Evolutionary conservation across 2,113 vertebrate species (phyloP).

Genomic region (Melanocharis versteri): DNA sequence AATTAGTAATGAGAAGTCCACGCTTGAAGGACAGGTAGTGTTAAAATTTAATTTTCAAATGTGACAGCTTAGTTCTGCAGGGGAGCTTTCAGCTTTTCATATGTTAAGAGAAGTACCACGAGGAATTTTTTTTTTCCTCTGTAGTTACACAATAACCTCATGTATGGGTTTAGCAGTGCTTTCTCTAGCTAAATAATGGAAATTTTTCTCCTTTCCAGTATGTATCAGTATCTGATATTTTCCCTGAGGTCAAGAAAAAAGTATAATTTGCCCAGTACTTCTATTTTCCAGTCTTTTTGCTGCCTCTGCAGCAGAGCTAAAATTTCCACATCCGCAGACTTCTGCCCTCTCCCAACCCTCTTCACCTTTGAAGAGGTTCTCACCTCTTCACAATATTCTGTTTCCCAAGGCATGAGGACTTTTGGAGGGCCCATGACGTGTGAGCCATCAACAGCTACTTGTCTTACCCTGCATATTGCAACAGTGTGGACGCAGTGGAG

Average conservation of each 20-base stretch:
- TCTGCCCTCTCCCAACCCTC: neutral
- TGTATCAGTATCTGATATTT: neutral
- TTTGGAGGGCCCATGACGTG: accelerated
- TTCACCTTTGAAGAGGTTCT: neutral
- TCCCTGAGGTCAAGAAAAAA: neutral
- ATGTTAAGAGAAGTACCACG: neutral
- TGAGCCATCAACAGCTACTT: neutral
- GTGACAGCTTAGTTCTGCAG: neutral
- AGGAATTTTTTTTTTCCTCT: neutral
- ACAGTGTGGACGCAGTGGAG: neutral
- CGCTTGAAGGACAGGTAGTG: neutral
- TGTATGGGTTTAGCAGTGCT: neutral
- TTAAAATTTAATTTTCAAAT: neutral
- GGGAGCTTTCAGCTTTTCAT: neutral
- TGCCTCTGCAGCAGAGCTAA: neutral
- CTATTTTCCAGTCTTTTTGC: neutral
- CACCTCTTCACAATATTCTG: neutral
- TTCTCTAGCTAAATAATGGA: neutral
- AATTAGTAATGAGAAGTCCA: neutral
- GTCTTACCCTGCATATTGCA: neutral
- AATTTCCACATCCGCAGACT: neutral
- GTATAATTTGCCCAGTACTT: neutral
- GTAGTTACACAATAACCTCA: neutral
- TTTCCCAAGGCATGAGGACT: neutral
- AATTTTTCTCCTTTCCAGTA: neutral